These are phyloP conservation scores for Trichacis sp. DNA, from an alignment of 2,888 invertebrate species.

Conservation along the genomic window DNA sequence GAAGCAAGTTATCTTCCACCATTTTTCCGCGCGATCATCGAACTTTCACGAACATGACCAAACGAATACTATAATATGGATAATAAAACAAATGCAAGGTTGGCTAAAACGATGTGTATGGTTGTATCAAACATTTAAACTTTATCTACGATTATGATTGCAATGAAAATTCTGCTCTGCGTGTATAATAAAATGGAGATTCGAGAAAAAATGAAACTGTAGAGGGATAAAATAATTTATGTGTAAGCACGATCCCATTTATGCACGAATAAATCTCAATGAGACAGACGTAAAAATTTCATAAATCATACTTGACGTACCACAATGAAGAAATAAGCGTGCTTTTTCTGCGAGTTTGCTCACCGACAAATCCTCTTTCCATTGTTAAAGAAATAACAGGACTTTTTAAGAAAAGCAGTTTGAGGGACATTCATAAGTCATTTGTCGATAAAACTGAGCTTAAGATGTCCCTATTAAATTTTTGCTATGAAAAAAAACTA, in stretches of 20 bases:
- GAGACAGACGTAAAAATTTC: neutral
- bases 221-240: neutral
- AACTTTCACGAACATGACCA: neutral
- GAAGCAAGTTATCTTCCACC: no score
- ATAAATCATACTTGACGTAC: conserved; percentile 1
- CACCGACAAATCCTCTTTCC: neutral
- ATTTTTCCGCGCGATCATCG: no score
- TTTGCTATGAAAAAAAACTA: no score
- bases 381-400: neutral
- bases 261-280: neutral
- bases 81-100: no score
- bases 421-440: neutral
- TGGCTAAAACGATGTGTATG: neutral
- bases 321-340: neutral
- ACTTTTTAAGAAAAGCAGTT: neutral
- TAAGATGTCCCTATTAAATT: no score
- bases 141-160: neutral
- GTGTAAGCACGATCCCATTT: neutral
- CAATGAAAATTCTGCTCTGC: no score
- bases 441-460: neutral
- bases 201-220: neutral
- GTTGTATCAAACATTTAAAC: neutral
- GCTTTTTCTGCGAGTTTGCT: neutral
- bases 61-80: no score
- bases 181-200: no score